Evolutionary conservation across 1,140 invertebrate species (phyloP), one percentile per base, ranked within the genome.

Genomic region (Panagrolaimus sp.): DNA sequence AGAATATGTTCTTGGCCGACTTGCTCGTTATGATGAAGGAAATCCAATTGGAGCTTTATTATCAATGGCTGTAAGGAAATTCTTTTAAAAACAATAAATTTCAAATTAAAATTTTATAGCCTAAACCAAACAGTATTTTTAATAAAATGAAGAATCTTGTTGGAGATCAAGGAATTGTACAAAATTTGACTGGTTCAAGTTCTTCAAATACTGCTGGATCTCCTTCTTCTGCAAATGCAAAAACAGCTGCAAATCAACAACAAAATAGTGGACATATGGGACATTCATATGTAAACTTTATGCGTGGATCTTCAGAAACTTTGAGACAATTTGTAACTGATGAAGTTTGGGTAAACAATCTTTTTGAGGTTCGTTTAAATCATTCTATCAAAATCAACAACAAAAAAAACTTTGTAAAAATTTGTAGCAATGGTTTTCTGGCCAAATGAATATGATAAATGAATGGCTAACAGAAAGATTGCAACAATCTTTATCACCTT

Each of bases 21-120:
- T 99, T 76, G 91, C 93, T 6, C 88, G 95, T 72, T 98, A 98
- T 84, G 95, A 98, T 83, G 94, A 98, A 84, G 95, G 95, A 75
- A 96, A 93, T 80, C 88, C 98, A 72, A 94, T 98, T 83, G 95
- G 94, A 44, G 96, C 94, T 4, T 91, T 99, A 78, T 88, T 99
- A 68, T 96, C 93, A 80, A 91, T 98, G 83, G 95, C 96, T 14
- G 52, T 58, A 58, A 58, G 52, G 15, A 52, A 14, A 21, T n/a
- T 4, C 15, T 21, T 28, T 58, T 58, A 3, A n/a, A 26, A 21
- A 58, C 14, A 21, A n/a, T n/a, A 10, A 21, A 12, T 52, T 1
- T 21, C 12, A n/a, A 12, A 58, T 12, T 21, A 4, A 12, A 21
- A 21, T 5, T 6, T 58, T 58, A 12, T 28, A 58, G 52, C 78